phyloP scores from a whole-genome alignment of 30 jellyfish, hydroid and myxozoan species.

The Catostylus mosaicus region DNA sequence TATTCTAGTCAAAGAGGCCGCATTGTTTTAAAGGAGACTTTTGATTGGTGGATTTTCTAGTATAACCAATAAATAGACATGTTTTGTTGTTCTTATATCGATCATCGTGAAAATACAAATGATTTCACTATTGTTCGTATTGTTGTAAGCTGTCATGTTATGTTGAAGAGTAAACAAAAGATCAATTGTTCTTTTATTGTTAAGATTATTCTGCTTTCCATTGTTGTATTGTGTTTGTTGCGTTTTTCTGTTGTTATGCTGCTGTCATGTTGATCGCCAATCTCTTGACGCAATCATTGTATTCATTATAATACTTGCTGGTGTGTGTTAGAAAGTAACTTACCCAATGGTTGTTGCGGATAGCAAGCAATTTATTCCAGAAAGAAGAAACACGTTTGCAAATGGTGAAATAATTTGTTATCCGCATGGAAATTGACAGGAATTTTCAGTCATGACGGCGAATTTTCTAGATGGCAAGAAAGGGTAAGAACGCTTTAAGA shows the following conservation, averaged over 20 bases:
- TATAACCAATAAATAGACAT: constrained; percentile 51
- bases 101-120: constrained; percentile 2
- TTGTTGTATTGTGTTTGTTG: constrained; percentile 30
- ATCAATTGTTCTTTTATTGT: constrained; percentile 27
- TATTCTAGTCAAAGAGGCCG: background rate
- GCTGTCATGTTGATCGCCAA: constrained; percentile 71
- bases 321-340: constrained; percentile 49
- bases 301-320: constrained; percentile 66
- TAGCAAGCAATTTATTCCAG: constrained; percentile 17
- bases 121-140: constrained; percentile 7
- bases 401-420: constrained; percentile 14
- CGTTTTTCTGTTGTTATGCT: constrained; percentile 48
- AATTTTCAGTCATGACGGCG: constrained; percentile 43
- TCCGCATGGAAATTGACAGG: constrained; percentile 38
- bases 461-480: constrained; percentile 72
- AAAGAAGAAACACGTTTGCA: constrained; percentile 1
- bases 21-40: background rate
- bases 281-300: constrained; percentile 67
- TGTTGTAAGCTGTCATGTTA: constrained; percentile 54
- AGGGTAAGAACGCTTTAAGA: constrained; percentile 50
- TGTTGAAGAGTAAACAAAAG: constrained; percentile 25
- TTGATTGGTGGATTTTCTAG: constrained; percentile 38
- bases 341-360: constrained; percentile 26
- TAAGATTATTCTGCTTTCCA: background rate
- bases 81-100: constrained; percentile 43